Evolutionary conservation across 1,140 invertebrate species (phyloP), one percentile per base, ranked within the genome.

Genomic region (Macrosteles quadrilineatus): DNA sequence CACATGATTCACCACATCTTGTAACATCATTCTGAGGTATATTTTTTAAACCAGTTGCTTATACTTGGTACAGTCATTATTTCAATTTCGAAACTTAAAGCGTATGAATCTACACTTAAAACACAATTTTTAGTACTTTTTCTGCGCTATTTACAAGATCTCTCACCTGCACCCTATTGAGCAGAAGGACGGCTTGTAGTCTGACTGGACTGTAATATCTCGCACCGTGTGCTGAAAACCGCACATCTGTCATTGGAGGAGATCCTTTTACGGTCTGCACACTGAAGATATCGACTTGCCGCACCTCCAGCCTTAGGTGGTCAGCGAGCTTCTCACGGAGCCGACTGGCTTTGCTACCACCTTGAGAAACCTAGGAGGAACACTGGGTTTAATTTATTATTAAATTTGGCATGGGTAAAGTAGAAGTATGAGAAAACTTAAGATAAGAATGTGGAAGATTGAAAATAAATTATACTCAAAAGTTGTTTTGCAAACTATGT

Each of bases 241-340:
- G 85, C 2, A 98, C 87, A 78, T 99, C 96, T 0, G 94, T 96
- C 31, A 95, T 83, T 3, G 93, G 92, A 0, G 94, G 94, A 80
- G 94, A 87, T 73, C 91, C 90, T 75, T 90, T 87, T 73, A 92
- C 86, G n/a, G 93, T 79, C 75, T 96, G 93, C 1, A 98, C 94
- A 81, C 94, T 97, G 76, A 98, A 97, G 25, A 98, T 90, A 76
- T 98, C 95, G 6, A 98, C 93, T 79, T 97, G 97, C 70, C 95
- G 91, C 45, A 87, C 82, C 66, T 92, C 89, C 0, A 90, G 93
- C 53, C 89, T 91, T 17, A 96, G 79, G 32, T 98, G 83, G 76
- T 93, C 62, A 2, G 62, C 62, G 2, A 64, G 4, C 36, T 36
- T 64, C n/a, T 64, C 62, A 1, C 62, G 30, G 90, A 0, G 90